Conservation (phyloP, 2,888 invertebrate genomes). For the Agrenia bidenticulata region DNA sequence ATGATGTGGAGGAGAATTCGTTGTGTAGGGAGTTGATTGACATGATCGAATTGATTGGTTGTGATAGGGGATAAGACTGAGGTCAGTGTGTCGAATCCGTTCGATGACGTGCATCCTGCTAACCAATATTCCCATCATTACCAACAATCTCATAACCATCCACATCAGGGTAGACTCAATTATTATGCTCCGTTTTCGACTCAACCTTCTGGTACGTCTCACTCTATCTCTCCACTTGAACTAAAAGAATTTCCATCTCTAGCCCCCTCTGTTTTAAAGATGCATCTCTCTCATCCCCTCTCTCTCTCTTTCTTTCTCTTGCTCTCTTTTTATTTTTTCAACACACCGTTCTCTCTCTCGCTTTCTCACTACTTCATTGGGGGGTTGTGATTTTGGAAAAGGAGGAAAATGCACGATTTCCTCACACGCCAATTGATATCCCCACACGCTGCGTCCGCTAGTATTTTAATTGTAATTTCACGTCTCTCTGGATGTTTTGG, state of each 20-base stretch:
- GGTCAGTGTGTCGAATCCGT: conserved; percentile 82
- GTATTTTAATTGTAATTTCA: neutral
- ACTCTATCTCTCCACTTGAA: neutral
- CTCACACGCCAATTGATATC: neutral
- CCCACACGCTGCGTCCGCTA: neutral
- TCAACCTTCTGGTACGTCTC: conserved; percentile 41
- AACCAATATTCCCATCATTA: conserved; percentile 43
- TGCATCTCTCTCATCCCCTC: neutral
- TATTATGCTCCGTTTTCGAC: conserved; percentile 43
- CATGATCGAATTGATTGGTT: conserved; percentile 19
- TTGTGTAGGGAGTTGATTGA: neutral
- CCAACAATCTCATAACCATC: conserved; percentile 42
- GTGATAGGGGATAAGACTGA: conserved; percentile 66
- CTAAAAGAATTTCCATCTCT: neutral
- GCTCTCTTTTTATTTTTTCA: conserved; percentile 14
- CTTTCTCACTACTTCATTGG: neutral
- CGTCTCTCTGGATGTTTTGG: conserved; percentile 23
- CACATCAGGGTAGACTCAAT: conserved; percentile 49
- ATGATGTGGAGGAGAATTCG: too few species aligned
- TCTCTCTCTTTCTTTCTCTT: conserved; percentile 15
- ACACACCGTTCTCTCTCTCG: neutral
- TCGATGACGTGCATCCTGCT: conserved; percentile 65
- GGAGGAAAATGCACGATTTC: neutral
- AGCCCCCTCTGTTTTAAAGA: neutral
- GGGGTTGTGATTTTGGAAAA: neutral